Evolutionary conservation across 1,140 invertebrate species (phyloP), one percentile per base, ranked within the genome.

Genomic region (Teleopsis dalmanni): DNA sequence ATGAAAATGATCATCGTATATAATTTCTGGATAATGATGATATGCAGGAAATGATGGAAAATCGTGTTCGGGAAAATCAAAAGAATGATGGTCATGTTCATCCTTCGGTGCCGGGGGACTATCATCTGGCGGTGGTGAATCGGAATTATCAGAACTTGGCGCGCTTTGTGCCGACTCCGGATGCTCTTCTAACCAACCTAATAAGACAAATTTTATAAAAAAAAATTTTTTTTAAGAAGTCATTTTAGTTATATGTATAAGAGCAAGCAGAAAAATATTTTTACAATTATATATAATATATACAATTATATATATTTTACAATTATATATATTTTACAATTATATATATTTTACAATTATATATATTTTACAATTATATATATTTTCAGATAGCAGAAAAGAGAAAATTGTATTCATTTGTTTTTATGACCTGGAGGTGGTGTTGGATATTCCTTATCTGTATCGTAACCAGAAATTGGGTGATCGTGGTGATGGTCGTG

Each of bases 1-100:
- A 46, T 79, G 73, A 50, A 73, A 71, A 46, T 74, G 67, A 53
- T 73, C 73, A 52, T 75, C 73, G 22, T 76, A 73, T 34, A 64
- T 57, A 43, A 74, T 60, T 36, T 71, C 67, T 0, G 72, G 72
- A 56, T 75, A 73, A 52, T 73, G 68, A 25, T 70, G 64, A 14
- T 38, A 51, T 18, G 23, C 37, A 65, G 73, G 57, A 71, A 70
- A 47, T 63, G 72, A 57, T 16, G 42, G 53, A 40, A 51, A 56
- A 51, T 72, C 58, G 41, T 78, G 51, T 18, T 60, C 48, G 4
- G 53, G 58, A 16, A 40, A 37, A 37, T 59, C 58, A 22, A 50
- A 53, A 14, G 44, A 54, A 31, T 55, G 51, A 37, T 57, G 49
- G 46, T 51, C 42, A 44, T 73, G 55, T 35, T 71, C 55, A 50